Evolutionary conservation across 2,113 vertebrate genomes (phyloP).

Genomic region (Hemicordylus capensis): DNA sequence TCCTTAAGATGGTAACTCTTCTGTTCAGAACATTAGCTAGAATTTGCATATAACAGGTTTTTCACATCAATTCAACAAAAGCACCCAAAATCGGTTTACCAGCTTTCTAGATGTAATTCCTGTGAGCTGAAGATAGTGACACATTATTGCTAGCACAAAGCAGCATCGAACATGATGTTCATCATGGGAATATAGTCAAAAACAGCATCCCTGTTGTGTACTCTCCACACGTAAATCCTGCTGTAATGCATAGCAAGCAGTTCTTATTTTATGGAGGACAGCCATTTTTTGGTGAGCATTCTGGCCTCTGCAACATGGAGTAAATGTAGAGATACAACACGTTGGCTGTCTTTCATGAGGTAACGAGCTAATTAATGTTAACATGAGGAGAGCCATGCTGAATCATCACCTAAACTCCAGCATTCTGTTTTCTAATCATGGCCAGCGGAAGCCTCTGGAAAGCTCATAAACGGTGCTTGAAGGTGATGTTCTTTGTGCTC

Average conservation of each 20-base stretch:
- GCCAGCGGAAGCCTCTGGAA: not conserved
- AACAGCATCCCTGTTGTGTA: not conserved
- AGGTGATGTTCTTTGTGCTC: not conserved
- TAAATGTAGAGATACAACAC: not conserved
- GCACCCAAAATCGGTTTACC: not conserved
- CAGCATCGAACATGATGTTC: not conserved
- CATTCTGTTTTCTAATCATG: not conserved
- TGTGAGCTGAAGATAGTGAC: not conserved
- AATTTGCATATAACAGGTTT: not conserved
- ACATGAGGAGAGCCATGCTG: not conserved
- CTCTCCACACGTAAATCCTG: not conserved
- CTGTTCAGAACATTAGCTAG: accelerated
- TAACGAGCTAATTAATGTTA: not conserved
- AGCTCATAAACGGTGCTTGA: not conserved
- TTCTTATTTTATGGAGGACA: not conserved
- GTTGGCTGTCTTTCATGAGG: not conserved
- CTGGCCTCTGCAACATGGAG: too few species aligned
- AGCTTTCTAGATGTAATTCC: not conserved
- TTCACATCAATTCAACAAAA: not conserved
- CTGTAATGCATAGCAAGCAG: not conserved
- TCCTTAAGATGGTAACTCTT: too few species aligned
- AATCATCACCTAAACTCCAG: not conserved
- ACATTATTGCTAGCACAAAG: not conserved
- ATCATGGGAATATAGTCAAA: not conserved
- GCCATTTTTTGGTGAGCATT: not conserved